Base-by-base conservation (phyloP, 2,888 invertebrate genomes). In the Balanococcus diminutus region DNA sequence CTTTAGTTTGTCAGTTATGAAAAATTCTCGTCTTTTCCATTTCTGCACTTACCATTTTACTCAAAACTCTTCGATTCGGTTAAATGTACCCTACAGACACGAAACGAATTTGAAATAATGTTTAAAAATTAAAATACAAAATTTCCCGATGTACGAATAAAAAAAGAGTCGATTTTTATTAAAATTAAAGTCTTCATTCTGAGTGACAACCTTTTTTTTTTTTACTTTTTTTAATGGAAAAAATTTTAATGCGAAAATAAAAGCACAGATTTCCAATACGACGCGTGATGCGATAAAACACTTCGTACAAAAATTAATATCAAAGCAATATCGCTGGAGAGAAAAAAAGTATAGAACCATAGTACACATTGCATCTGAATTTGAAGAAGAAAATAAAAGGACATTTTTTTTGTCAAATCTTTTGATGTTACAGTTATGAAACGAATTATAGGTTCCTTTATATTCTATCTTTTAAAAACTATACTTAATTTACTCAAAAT, bases 1-100 rank as follows among this genome's bases (percentile, higher is more conserved):
- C 75, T 79, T 79, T 36, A 79, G 19, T 79, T 79, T 79, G 75
- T 79, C 75, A 79, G 75, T 79, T 79, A 79, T 79, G 75, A 79
- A 79, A 79, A 79, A n/a, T 79, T 79, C 67, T 67, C 75, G 36
- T 79, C 75, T 36, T 79, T 36, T 79, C n/a, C 75, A 36, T 79
- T 36, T 28, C 75, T 79, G 36, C 75, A 36, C 75, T 79, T 36
- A 19, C 75, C 32, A 79, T 36, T 36, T 36, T 79, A 36, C 75
- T 79, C 31, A 36, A 36, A 79, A 79, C 19, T 36, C 16, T 79
- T 67, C 67, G 67, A 67, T 67, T 67, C 67, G 19, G 28, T 67
- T 67, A 67, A 67, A 67, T 28, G 28, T 67, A 28, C 67, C 9
- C 67, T 67, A 28, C 25, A 67, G 75, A 79, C 36, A 36, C 75